phyloP scores from a whole-genome alignment of 2,113 vertebrate species.

The Pristiophorus japonicus region DNA sequence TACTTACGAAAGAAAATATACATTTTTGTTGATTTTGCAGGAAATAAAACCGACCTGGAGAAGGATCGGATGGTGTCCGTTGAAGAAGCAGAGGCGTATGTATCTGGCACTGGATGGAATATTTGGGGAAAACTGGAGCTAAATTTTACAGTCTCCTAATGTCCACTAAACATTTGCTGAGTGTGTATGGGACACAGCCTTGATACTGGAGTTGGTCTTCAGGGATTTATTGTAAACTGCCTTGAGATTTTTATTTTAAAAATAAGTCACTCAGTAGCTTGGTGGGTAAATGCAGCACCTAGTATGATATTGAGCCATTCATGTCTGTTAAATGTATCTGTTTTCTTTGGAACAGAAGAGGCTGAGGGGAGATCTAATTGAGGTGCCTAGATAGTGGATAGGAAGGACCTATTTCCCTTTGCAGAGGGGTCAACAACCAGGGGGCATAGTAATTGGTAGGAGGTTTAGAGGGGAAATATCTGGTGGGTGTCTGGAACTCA shows the following conservation, averaged over 20 bases:
- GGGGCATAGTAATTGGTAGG: too few species aligned
- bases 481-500: too few species aligned
- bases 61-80: slow-evolving; percentile 91
- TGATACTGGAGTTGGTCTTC: not conserved
- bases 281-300: not conserved
- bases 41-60: slow-evolving; percentile 97
- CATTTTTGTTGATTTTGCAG: slow-evolving; percentile 55
- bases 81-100: slow-evolving; percentile 91
- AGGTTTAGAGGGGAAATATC: too few species aligned
- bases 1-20: too few species aligned
- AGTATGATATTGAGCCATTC: not conserved
- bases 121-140: not conserved
- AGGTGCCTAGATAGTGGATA: too few species aligned
- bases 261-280: too few species aligned
- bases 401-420: too few species aligned
- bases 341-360: too few species aligned
- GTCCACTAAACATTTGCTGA: not conserved
- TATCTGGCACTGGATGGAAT: slow-evolving; percentile 38
- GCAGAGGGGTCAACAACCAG: too few species aligned
- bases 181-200: not conserved
- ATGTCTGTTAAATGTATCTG: too few species aligned
- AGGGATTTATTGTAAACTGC: not conserved
- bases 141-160: not conserved
- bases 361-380: too few species aligned
- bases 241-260: too few species aligned